Evolutionary conservation across 2,888 invertebrate genomes (phyloP), one percentile per base, ranked within the genome.

Genomic region (Creontiades dilutus): DNA sequence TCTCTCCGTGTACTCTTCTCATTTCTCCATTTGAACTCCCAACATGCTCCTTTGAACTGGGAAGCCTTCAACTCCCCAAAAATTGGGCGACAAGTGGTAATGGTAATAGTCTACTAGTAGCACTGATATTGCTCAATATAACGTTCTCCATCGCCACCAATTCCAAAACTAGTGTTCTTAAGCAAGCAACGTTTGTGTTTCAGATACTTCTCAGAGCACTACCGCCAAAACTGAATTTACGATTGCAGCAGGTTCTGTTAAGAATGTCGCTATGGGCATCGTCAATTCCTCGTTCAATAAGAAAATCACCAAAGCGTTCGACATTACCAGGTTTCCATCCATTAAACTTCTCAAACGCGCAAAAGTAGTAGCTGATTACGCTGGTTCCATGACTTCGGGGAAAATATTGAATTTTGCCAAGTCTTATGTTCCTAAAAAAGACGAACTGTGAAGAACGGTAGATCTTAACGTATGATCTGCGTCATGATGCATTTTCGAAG

Each of bases 261-360:
- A 88, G 57, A 80, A 46, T 16, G 55, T 88, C n/a, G 78, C 55
- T 0, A 2, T 88, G 55, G 88, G 48, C 47, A 37, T 78, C 78
- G 88, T 88, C 88, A 47, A 88, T 28, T 88, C 88, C 19, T 88
- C 88, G 0, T 76, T 88, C 55, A 88, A 88, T 37, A 88, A 88
- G 80, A 80, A 78, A 80, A 88, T 88, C 88, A 88, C 88, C 52
- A 88, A 88, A n/a, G 52, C 78, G 28, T 88, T 61, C 80, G 88
- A 76, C 88, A 80, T 88, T 55, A 19, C 52, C 27, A 78, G 88
- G 13, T 88, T 88, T 28, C 88, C 88, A 23, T 88, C 88, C 27
- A 78, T 88, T 78, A 88, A 88, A 78, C 23, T 88, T 23, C 52
- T 88, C 55, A n/a, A 80, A 11, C 19, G 88, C 23, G 12, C 52